Conservation (phyloP, 2,888 invertebrate species). For the Heliconius hortense region DNA sequence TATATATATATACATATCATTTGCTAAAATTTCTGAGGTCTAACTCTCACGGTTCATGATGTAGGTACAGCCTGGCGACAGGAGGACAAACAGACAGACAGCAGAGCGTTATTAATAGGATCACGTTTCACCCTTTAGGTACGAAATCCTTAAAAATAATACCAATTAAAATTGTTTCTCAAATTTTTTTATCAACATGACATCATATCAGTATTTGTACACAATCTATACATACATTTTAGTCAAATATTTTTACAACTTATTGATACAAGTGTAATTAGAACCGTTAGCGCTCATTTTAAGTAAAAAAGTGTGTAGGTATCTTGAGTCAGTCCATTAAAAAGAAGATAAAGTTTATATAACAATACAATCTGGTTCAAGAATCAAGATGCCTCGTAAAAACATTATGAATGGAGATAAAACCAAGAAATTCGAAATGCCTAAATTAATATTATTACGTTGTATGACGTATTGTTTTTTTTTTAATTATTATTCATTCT, state of each 20-base stretch:
- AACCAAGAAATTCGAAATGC: neutral
- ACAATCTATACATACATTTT: neutral
- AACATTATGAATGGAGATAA: slow-evolving; percentile 20
- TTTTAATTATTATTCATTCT: too few species aligned
- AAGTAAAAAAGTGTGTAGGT: slow-evolving; percentile 11
- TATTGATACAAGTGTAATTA: slow-evolving; percentile 6
- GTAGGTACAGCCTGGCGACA: too few species aligned
- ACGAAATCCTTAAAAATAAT: neutral
- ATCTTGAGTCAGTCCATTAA: slow-evolving; percentile 14
- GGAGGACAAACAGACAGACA: too few species aligned
- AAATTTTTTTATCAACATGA: neutral
- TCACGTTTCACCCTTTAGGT: too few species aligned
- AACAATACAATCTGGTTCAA: slow-evolving; percentile 19
- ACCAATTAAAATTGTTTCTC: neutral
- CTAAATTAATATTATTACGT: neutral
- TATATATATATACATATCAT: neutral
- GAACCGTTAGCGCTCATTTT: neutral
- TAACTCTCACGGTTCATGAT: too few species aligned
- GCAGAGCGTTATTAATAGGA: too few species aligned
- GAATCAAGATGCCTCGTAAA: slow-evolving; percentile 20
- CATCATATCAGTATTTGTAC: neutral
- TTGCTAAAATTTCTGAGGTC: neutral
- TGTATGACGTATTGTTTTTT: neutral
- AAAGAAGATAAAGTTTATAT: slow-evolving; percentile 11
- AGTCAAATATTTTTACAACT: slow-evolving; percentile 6